Percentiles rank a stretch among this genome's conserved stretches.
These are phyloP conservation scores for Sorex araneus DNA, from an alignment of 2,113 vertebrate genomes.

Conservation along the genomic window DNA sequence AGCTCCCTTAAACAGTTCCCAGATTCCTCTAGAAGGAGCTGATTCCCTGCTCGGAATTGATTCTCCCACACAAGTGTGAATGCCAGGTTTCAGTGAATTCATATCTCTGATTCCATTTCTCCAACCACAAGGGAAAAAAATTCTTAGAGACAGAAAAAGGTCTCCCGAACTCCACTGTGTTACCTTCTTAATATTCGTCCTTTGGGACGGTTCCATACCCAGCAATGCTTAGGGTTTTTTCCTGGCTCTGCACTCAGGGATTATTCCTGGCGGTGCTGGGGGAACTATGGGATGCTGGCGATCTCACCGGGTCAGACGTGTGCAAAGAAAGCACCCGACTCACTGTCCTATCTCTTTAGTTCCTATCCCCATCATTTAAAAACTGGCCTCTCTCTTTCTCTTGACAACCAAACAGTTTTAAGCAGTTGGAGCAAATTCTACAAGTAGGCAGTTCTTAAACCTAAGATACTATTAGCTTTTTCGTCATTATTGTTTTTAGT, in stretches of 20 bases:
- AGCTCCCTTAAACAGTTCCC: neutral
- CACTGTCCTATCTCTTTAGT: no score
- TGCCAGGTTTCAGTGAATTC: slow-evolving; percentile 31
- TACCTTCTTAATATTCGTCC: neutral
- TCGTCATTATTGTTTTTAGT: slow-evolving; percentile 69
- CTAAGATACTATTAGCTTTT: slow-evolving; percentile 62
- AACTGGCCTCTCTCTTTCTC: slow-evolving; percentile 60
- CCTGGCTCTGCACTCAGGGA: no score
- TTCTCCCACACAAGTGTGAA: slow-evolving; percentile 13
- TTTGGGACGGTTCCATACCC: neutral
- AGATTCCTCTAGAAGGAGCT: slow-evolving; percentile 38
- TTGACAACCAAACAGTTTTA: slow-evolving; percentile 56
- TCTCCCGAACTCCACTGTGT: slow-evolving; percentile 35
- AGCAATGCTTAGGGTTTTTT: no score
- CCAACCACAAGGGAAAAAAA: neutral
- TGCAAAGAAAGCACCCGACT: no score
- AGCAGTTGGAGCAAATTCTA: slow-evolving; percentile 51
- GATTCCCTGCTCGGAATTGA: neutral
- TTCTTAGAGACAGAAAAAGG: neutral
- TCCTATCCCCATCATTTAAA: slow-evolving; percentile 18
- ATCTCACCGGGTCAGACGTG: no score
- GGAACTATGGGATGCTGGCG: no score
- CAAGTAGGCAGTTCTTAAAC: slow-evolving; percentile 54
- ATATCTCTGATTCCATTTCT: slow-evolving; percentile 47
- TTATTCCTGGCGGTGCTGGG: no score